phyloP scores from a whole-genome alignment of 2,888 invertebrate species.

The Eupithecia dodoneata region DNA sequence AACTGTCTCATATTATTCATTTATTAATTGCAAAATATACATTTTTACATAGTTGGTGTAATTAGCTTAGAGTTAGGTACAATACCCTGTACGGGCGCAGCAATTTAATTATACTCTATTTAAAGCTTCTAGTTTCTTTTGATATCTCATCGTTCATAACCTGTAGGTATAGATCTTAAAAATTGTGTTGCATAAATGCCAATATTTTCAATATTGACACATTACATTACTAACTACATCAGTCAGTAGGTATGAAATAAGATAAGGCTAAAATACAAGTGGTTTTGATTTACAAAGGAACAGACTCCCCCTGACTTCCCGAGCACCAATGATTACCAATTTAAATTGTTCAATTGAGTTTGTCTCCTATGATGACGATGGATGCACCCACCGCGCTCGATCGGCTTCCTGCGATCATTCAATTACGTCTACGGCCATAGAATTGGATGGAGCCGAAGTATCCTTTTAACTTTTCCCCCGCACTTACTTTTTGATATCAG shows the following conservation, averaged over 20 bases:
- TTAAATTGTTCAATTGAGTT: slow-evolving; percentile 64
- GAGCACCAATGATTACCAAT: slow-evolving; percentile 53
- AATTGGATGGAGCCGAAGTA: slow-evolving; percentile 14
- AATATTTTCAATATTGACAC: not conserved
- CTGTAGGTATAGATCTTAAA: not conserved
- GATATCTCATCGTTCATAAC: not conserved
- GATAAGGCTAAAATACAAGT: not conserved
- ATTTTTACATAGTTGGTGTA: no score
- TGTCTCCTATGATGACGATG: slow-evolving; percentile 71
- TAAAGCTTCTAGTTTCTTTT: no score
- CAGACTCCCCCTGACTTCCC: slow-evolving; percentile 22
- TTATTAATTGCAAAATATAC: no score
- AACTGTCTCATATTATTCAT: no score
- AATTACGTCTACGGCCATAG: slow-evolving; percentile 56
- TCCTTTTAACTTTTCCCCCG: not conserved
- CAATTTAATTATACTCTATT: no score
- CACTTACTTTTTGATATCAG: not conserved
- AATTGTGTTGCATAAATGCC: not conserved
- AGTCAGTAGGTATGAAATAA: not conserved
- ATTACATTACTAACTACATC: not conserved
- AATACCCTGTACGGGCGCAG: no score
- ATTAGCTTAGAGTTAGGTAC: no score
- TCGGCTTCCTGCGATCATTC: slow-evolving; percentile 77
- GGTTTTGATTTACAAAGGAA: slow-evolving; percentile 23
- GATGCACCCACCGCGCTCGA: slow-evolving; percentile 68